Evolutionary conservation across 2,797 vertebrate genomes (phyloP), one percentile per base, ranked within the genome.

Genomic region (Scarus forsteni): DNA sequence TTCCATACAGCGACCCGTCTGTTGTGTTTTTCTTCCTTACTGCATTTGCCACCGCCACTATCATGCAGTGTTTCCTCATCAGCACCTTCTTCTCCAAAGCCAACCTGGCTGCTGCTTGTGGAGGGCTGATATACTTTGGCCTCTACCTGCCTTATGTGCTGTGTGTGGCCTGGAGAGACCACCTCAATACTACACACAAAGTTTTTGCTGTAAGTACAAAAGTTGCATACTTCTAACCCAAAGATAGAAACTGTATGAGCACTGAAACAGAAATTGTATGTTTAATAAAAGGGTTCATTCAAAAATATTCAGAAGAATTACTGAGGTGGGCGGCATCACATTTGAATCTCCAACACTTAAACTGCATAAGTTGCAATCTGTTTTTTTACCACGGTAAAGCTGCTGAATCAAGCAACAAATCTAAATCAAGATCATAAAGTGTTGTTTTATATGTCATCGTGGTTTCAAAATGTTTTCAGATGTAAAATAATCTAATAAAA

Each of bases 31-130:
- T 97, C 77, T 97, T 98, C 91, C 84, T 98, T 10, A 80, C 83
- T 1, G 90, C 96, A 1, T 98, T 97, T 60, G 95, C 96, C 0
- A 95, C 96, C 0, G 97, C 96, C 70, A 97, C 97, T 15, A 96
- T 98, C 92, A 93, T 93, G 90, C 96, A 97, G 80, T 96, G 97
- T 68, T 98, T 98, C 91, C 92, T 98, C 79, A 95, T 98, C 84
- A 98, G 96, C 71, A 90, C 93, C 36, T 96, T 97, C 80, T 98
- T 98, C 88, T 96, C 94, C 5, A 94, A 88, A 0, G 96, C 96
- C 76, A 98, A 97, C 92, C 91, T 97, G 85, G 95, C 96, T 0
- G 95, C 96, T 0, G 97, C 97, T 0, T 97, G 96, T 0, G 96
- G 96, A 0, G 96, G 96, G 7, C 95, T 98, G 48, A 88, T 95